Percentiles rank a stretch among this genome's conserved stretches.
Conservation (phyloP, 2,797 vertebrate species). For the Argyrosomus regius region DNA sequence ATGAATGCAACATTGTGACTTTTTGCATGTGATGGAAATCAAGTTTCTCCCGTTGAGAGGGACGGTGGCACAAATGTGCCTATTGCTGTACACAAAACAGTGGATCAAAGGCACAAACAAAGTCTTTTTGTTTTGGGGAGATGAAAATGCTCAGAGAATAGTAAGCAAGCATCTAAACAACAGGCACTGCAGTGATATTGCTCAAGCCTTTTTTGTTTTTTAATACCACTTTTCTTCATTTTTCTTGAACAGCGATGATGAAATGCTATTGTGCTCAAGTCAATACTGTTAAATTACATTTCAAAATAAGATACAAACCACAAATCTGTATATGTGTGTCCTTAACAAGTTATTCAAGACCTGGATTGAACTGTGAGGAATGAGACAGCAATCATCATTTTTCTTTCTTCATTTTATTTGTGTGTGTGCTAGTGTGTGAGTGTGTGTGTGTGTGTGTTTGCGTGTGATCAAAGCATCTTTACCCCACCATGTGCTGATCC, state of each 20-base stretch:
- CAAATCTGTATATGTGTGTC: background rate
- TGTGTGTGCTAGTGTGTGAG: conserved; percentile 11
- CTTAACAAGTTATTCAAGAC: conserved; percentile 23
- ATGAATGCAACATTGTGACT: conserved; percentile 25
- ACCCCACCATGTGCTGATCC: conserved; percentile 57
- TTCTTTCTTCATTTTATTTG: conserved; percentile 17
- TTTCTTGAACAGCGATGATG: conserved; percentile 20
- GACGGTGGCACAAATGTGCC: conserved; percentile 34
- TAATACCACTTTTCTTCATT: background rate
- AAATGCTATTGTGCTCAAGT: conserved; percentile 15
- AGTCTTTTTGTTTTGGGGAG: conserved; percentile 50
- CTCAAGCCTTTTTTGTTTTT: conserved; percentile 33
- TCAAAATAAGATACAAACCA: conserved; percentile 18
- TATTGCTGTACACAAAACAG: conserved; percentile 43
- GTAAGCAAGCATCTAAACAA: conserved; percentile 33
- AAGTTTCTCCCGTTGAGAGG: conserved; percentile 44
- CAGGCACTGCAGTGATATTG: conserved; percentile 5
- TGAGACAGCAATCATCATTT: conserved; percentile 16
- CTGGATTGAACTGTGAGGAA: conserved; percentile 30
- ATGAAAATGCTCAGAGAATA: conserved; percentile 36
- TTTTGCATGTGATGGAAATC: conserved; percentile 31
- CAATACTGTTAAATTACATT: conserved; percentile 18
- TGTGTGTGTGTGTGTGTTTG: conserved; percentile 6
- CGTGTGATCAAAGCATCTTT: conserved; percentile 62
- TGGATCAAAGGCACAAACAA: conserved; percentile 45